Base-by-base conservation (phyloP, 2,797 vertebrate genomes). In the Peromyscus aztecus region DNA sequence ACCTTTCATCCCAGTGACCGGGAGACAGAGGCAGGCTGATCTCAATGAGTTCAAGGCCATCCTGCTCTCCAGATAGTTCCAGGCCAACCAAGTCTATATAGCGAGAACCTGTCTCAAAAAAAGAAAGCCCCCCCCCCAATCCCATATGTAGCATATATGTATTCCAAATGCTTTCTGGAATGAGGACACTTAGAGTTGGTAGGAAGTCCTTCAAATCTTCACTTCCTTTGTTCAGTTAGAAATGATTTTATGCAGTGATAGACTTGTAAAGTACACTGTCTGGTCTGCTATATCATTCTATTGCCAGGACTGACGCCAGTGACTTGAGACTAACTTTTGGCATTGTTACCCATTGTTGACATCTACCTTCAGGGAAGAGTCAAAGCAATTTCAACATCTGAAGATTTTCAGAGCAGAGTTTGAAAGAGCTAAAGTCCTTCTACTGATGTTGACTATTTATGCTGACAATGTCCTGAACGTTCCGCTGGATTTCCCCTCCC, bases 321-420 rank as follows among this genome's bases (percentile, higher is more conserved):
- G 43, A 78, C 87, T 52, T 6, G 6, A 19, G 82, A 29, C 29
- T 49, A 10, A 78, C 34, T 76, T 46, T 59, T 95, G 40, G 19
- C 73, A 91, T 92, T 88, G n/a, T 91, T 89, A 40, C 16, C 12
- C 90, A 69, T 11, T 88, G 7, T 6, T 81, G 43, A 8, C 14
- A 88, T 31, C 12, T 81, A 6, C 63, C 87, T 96, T 71, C 77
- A 87, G 65, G 14, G 57, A 57, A 69, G 4, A 46, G 24, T 93
- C 84, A 90, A 92, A 94, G 34, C 4, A 89, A 59, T 76, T 94
- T 63, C 16, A 77, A 37, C 55, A 59, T 97, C 93, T 83, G 52
- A 94, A 80, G 63, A 77, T 40, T 37, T 13, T 40, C 67, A 71
- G 61, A 86, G 31, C 10, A 61, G 11, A 1, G 23, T 89, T 75